These are phyloP conservation scores for Ditylenchus dipsaci DNA, from an alignment of 1,140 invertebrate species.

Conservation along the genomic window DNA sequence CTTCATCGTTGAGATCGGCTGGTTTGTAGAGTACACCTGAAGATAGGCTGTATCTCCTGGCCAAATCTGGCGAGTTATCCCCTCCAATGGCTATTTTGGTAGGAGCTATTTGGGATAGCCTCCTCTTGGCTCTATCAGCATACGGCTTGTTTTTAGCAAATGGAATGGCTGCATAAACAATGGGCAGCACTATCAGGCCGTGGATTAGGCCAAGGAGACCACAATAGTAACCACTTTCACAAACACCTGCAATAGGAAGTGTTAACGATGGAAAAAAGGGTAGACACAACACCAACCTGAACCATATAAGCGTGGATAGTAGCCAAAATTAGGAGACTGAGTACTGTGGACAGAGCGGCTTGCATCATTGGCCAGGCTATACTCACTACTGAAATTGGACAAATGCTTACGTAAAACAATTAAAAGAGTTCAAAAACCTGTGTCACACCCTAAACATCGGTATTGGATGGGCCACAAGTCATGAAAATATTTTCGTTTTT, in stretches of 20 bases:
- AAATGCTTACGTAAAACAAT: too few relatives aligned
- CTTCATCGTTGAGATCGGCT: conserved; percentile 11
- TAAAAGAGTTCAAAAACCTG: too few relatives aligned
- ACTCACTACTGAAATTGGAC: conserved; percentile 70
- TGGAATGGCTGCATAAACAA: conserved; percentile 57
- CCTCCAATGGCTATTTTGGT: conserved; percentile 4
- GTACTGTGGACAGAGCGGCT: conserved; percentile 82
- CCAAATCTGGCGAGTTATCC: neutral
- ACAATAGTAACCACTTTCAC: conserved; percentile 61
- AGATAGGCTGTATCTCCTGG: neutral
- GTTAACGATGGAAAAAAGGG: neutral
- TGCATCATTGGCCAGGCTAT: conserved; percentile 90
- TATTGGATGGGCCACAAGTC: too few relatives aligned
- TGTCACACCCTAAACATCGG: too few relatives aligned
- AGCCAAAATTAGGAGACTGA: conserved; percentile 78
- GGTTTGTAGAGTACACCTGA: neutral
- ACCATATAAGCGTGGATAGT: conserved; percentile 84
- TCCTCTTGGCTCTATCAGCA: neutral
- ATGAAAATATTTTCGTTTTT: too few relatives aligned
- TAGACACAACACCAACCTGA: conserved; percentile 25
- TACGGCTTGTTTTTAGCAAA: conserved; percentile 37
- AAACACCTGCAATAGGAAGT: conserved; percentile 45
- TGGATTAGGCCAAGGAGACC: conserved; percentile 56
- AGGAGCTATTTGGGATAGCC: neutral
- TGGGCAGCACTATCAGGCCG: conserved; percentile 58